These are phyloP conservation scores for Tholera decimalis DNA, from an alignment of 2,888 invertebrate species.

Conservation along the genomic window DNA sequence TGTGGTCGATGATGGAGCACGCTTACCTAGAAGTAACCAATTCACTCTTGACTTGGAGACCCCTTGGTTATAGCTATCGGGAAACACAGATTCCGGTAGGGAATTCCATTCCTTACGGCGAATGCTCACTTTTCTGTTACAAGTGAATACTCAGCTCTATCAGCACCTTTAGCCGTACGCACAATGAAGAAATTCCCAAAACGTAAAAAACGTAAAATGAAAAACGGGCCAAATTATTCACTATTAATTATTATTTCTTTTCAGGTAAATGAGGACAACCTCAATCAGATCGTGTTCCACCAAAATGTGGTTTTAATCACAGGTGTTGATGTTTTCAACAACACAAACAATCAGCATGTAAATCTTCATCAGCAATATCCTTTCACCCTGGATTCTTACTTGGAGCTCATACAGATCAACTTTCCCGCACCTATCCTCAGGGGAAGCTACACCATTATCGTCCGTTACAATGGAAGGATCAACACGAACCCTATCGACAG, in stretches of 20 bases:
- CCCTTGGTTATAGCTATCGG: no score
- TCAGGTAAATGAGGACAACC: slow-evolving; percentile 75
- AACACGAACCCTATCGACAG: slow-evolving; percentile 84
- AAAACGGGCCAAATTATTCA: neutral
- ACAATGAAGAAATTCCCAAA: no score
- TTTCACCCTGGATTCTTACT: slow-evolving; percentile 78
- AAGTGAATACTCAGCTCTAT: no score
- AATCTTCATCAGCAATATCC: slow-evolving; percentile 71
- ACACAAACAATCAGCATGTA: slow-evolving; percentile 66
- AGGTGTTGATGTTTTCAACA: slow-evolving; percentile 70
- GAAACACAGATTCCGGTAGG: no score
- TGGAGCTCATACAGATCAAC: slow-evolving; percentile 81
- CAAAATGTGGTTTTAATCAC: slow-evolving; percentile 82
- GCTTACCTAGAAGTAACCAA: no score
- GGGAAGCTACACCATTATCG: slow-evolving; percentile 79
- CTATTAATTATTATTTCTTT: neutral
- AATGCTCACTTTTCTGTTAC: no score
- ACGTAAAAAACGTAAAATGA: no score
- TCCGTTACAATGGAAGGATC: slow-evolving; percentile 79
- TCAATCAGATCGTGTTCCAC: slow-evolving; percentile 84
- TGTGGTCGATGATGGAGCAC: no score
- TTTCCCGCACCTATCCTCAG: slow-evolving; percentile 70
- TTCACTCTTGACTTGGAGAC: no score
- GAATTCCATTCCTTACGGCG: no score
- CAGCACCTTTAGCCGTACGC: no score